Conservation (phyloP, 1,140 invertebrate genomes). For the Penaeus japonicus region DNA sequence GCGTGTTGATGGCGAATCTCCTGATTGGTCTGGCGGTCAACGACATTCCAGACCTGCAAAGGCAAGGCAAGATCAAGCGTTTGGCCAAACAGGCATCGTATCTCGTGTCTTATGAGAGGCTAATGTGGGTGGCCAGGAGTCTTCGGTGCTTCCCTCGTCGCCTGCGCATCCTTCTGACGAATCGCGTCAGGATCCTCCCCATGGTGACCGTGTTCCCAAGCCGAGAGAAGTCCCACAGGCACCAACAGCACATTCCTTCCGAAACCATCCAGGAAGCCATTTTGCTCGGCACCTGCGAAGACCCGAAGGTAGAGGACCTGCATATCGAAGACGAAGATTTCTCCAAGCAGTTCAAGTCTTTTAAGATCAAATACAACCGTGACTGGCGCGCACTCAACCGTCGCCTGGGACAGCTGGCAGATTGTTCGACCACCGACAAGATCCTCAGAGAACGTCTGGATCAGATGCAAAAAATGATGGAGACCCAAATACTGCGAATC, state of each 20-base stretch:
- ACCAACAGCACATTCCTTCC: neutral
- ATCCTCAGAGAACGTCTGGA: slow-evolving; percentile 18
- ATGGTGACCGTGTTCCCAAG: slow-evolving; percentile 10
- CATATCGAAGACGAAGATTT: slow-evolving; percentile 6
- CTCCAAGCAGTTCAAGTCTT: slow-evolving; percentile 18
- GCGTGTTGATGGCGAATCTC: slow-evolving; percentile 60
- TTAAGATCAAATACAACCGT: slow-evolving; percentile 22
- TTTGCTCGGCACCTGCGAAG: slow-evolving; percentile 11
- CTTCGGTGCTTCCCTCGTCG: slow-evolving; percentile 34
- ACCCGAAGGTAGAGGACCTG: neutral
- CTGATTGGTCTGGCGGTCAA: slow-evolving; percentile 61
- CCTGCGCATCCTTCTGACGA: slow-evolving; percentile 19
- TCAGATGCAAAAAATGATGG: neutral
- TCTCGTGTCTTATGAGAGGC: slow-evolving; percentile 46
- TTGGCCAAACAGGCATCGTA: slow-evolving; percentile 53
- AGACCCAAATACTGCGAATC: neutral
- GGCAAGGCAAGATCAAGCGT: slow-evolving; percentile 48
- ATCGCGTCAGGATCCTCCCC: slow-evolving; percentile 9
- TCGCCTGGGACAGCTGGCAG: neutral
- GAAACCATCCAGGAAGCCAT: slow-evolving; percentile 44
- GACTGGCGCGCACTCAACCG: slow-evolving; percentile 3
- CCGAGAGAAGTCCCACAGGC: neutral
- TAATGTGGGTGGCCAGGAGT: slow-evolving; percentile 37
- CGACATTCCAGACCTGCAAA: slow-evolving; percentile 58
- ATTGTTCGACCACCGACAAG: neutral